Percentiles rank a stretch among this genome's conserved stretches.
phyloP scores from a whole-genome alignment of 2,113 vertebrate species.

The Rhinopomastus cyanomelas region DNA sequence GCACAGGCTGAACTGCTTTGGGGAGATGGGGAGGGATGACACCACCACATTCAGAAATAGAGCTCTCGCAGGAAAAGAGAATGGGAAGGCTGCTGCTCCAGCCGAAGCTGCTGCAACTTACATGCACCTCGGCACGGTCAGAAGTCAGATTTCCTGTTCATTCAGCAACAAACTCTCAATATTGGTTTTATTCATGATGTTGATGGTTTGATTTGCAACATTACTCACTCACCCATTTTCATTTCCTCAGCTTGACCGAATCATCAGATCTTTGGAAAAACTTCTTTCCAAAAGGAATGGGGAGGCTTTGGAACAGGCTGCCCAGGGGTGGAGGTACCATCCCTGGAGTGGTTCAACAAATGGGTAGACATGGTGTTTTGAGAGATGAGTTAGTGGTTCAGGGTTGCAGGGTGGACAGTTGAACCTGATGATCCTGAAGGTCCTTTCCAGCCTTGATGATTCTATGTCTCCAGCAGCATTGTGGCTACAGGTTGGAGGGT shows the following conservation, averaged over 20 bases:
- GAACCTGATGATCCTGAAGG: too few species aligned
- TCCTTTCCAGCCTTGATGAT: too few species aligned
- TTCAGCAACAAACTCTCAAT: not conserved
- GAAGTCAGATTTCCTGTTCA: not conserved
- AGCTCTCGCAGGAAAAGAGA: not conserved
- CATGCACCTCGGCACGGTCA: not conserved
- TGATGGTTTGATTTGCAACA: not conserved
- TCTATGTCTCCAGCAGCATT: not conserved
- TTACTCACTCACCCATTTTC: not conserved
- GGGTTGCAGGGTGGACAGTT: too few species aligned
- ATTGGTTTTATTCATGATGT: not conserved
- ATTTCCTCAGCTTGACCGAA: not conserved
- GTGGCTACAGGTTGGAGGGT: too few species aligned
- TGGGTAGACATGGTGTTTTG: too few species aligned
- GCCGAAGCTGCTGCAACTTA: not conserved
- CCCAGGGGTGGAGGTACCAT: too few species aligned
- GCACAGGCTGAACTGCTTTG: not conserved
- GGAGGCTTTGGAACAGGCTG: too few species aligned
- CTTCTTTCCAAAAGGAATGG: too few species aligned
- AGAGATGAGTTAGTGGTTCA: too few species aligned
- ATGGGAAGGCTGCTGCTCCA: not conserved
- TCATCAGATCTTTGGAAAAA: not conserved
- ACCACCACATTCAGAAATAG: not conserved
- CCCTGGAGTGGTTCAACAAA: too few species aligned
- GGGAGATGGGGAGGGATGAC: not conserved